Base-by-base conservation (phyloP, 2,113 vertebrate genomes). In the Perca flavescens region DNA sequence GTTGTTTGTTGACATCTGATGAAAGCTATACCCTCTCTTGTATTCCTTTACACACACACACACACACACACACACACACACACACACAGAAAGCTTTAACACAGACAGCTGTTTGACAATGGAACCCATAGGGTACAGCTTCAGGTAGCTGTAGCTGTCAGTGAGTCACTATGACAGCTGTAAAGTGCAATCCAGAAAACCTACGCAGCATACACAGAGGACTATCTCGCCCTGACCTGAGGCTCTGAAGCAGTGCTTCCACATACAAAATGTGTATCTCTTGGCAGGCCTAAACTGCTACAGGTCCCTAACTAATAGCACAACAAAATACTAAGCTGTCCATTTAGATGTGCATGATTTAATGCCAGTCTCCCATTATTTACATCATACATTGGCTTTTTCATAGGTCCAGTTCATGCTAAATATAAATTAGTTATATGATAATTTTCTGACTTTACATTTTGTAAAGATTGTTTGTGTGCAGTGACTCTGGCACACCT, bases 91-190 rank as follows among this genome's bases (percentile, higher is more conserved):
- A 16, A 21, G 61, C 66, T 77, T 52, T n/a, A 79, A 62, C 67
- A 72, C 54, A 81, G 85, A 77, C 82, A 85, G 79, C 67, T 87
- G 86, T 82, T 80, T 86, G 82, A 80, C 84, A 83, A 73, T 43
- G 63, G 67, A 61, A 75, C 85, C 84, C 82, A 66, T 22, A 58
- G 78, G 78, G 65, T 75, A 60, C 19, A 63, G 64, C 65, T 86
- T 21, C 86, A 90, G 85, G 86, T 88, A 86, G 70, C 81, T 57
- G 68, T 63, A 72, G 72, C 83, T 88, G 86, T 91, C 88, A 88
- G 54, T 62, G 79, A 83, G 21, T 58, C 79, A 77, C 74, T n/a
- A 7, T 83, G 80, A 86, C 77, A 56, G 78, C 78, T 86, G 68
- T 80, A 70, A 88, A 84, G 85, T 80, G 72, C 75, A 78, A 61